Conservation (phyloP, 2,888 invertebrate species). For the Catotricha subobsoleta region DNA sequence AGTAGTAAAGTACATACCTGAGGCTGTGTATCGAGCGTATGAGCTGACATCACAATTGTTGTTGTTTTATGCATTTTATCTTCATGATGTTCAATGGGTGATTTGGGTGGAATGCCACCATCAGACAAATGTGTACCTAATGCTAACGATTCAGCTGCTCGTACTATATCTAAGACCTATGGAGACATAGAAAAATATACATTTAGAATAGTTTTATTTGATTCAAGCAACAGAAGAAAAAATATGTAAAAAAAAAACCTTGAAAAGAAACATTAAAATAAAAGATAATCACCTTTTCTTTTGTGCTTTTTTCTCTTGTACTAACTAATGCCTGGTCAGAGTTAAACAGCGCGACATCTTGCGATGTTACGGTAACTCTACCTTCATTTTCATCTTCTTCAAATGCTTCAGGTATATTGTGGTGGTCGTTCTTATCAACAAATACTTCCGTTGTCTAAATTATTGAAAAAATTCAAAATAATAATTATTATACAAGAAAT, state of each 20-base stretch:
- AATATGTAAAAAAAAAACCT: conserved; percentile 1
- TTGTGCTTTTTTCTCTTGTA: conserved; percentile 58
- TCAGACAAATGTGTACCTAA: conserved; percentile 26
- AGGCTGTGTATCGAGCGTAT: conserved; percentile 50
- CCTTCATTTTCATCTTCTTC: conserved; percentile 2
- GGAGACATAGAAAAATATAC: conserved; percentile 6
- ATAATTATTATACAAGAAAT: not conserved
- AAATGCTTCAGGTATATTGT: conserved; percentile 8
- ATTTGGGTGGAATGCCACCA: conserved; percentile 42
- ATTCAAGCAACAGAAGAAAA: conserved; percentile 7
- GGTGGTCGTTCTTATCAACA: not conserved
- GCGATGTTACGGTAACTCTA: conserved; percentile 17
- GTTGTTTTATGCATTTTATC: conserved; percentile 62
- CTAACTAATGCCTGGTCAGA: conserved; percentile 32
- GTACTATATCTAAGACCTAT: conserved; percentile 76
- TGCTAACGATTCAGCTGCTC: conserved; percentile 72
- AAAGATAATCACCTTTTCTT: conserved; percentile 42
- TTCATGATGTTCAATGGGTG: conserved; percentile 46
- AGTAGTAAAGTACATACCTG: conserved; percentile 30
- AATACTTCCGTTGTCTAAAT: not conserved
- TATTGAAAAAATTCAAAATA: not conserved
- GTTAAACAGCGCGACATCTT: conserved; percentile 19
- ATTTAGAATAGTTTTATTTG: conserved; percentile 1
- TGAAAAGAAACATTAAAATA: conserved; percentile 8
- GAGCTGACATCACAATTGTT: conserved; percentile 86